Conservation (phyloP, 1,140 invertebrate species). For the Aleiodes sp. region DNA sequence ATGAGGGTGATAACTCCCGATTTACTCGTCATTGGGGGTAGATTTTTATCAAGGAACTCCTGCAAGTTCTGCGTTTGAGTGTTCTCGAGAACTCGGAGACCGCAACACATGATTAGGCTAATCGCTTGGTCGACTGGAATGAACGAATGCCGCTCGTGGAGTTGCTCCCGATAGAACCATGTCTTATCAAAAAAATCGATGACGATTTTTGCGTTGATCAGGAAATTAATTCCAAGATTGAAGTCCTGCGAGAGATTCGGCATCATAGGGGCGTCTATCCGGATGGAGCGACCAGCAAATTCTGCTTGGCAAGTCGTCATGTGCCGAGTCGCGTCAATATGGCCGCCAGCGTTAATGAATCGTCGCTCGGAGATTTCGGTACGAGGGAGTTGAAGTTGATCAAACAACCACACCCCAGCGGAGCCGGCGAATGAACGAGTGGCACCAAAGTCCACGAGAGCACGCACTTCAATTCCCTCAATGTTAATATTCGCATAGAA, state of each 20-base stretch:
- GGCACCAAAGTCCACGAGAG: background rate
- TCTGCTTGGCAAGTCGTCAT: background rate
- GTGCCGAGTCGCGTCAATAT: background rate
- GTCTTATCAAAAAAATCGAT: background rate
- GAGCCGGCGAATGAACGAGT: background rate
- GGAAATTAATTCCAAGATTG: background rate
- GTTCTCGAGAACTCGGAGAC: background rate
- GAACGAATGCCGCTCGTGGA: background rate
- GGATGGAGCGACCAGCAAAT: background rate
- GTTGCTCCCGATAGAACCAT: background rate
- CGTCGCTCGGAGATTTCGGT: background rate
- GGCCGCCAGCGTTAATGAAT: background rate
- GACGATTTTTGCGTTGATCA: background rate
- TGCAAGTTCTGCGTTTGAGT: background rate
- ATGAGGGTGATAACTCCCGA: background rate
- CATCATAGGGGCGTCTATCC: too few species aligned
- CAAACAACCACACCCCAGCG: background rate
- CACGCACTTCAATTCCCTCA: background rate
- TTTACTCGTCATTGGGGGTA: background rate
- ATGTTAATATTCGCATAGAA: background rate
- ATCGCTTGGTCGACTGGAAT: background rate
- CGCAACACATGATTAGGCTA: background rate
- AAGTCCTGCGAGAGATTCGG: background rate
- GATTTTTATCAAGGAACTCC: background rate
- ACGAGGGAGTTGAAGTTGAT: background rate